Evolutionary conservation across 1,140 invertebrate species (phyloP), one percentile per base, ranked within the genome.

Genomic region (Halesus radiatus): DNA sequence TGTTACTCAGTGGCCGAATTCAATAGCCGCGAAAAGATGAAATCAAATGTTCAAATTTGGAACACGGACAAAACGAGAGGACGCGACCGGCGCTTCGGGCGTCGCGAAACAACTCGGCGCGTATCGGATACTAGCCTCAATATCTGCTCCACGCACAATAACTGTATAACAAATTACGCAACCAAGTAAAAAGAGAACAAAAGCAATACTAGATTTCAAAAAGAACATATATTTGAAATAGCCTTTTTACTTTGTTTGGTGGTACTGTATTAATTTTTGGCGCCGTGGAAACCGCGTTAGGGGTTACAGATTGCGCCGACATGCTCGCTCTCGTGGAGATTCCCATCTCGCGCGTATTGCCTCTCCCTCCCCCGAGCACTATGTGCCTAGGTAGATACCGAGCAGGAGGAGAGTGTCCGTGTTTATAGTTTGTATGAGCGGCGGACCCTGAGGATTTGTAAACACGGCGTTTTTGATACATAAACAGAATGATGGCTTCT

Each of bases 91-190:
- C 76, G 76, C 76, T 64, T 66, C 60, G 50, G 62, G 76, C 76
- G 60, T 78, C 76, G 76, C 76, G 76, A n/a, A 68, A 29, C 76
- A 66, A 78, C 76, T 78, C 76, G 76, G 62, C 58, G 37, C 76
- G 60, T 78, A 78, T 68, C 76, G 54, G 76, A 64, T 68, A 60
- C 72, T 58, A 26, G 53, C 72, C 53, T 37, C 29, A 32, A 18
- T 20, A 72, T 72, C 50, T 22, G 22, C 68, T 22, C 68, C 16
- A 18, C 29, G 32, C 64, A 18, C 37, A 32, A 37, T 37, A 26
- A 68, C n/a, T 7, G 29, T 4, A n/a, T 18, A 13, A 20, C n/a
- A 68, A 45, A 45, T 2, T 37, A 3, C 10, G n/a, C 64, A 5
- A 68, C 64, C 37, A 5, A 68, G 32, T 68, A 45, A 50, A 68